Percentiles rank a stretch among this genome's conserved stretches.
These are phyloP conservation scores for Sesia apiformis DNA, from an alignment of 2,888 invertebrate species.

Conservation along the genomic window DNA sequence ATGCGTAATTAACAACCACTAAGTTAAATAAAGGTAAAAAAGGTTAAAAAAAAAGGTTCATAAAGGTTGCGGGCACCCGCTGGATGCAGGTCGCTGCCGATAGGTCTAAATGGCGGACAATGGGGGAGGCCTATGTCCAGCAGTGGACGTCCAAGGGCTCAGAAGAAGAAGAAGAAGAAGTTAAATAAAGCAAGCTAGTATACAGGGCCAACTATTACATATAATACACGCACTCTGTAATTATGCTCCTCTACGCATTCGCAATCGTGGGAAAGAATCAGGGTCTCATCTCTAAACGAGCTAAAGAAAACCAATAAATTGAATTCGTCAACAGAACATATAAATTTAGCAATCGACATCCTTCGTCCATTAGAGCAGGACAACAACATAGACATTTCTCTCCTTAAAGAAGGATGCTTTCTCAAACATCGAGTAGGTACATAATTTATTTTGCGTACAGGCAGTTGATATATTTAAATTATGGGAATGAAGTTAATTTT, in stretches of 20 bases:
- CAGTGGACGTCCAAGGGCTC: no score
- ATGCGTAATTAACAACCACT: no score
- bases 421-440: constrained; percentile 7
- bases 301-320: constrained; percentile 42
- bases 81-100: no score
- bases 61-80: no score
- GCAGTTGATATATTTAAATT: constrained; percentile 60
- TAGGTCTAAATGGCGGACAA: no score
- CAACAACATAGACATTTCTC: constrained; percentile 13
- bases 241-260: constrained; percentile 17
- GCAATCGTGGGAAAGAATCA: constrained; percentile 44
- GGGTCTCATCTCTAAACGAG: constrained; percentile 23
- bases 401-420: no score
- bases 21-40: constrained; percentile 11
- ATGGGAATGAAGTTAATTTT: constrained; percentile 72
- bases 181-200: constrained; percentile 16
- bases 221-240: constrained; percentile 20
- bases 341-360: constrained; percentile 56
- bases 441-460: constrained; percentile 23
- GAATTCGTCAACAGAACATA: constrained; percentile 54
- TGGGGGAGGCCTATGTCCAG: no score
- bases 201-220: constrained; percentile 20
- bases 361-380: constrained; percentile 42
- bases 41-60: no score
- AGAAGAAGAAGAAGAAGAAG: no score